Base-by-base conservation (phyloP, 2,113 vertebrate genomes). In the Tragelaphus scriptus region DNA sequence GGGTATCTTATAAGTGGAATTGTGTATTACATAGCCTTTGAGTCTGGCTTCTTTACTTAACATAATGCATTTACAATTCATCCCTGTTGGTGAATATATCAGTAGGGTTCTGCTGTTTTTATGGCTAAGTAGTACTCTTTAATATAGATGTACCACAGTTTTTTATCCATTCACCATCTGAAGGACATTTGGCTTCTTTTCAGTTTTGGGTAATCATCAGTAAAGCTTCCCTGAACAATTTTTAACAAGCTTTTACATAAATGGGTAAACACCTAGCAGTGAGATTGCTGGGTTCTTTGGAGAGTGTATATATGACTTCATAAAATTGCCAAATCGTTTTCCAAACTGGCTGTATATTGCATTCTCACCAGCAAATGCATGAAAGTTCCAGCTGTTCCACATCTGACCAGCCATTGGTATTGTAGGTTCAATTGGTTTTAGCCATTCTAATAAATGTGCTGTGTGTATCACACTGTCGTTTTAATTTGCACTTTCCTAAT, bases 271-370 rank as follows among this genome's bases (percentile, higher is more conserved):
- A 94, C 79, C 32, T 95, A 90, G 16, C 36, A 80, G 21, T 89
- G 65, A 85, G 40, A 86, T 90, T 93, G 23, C 58, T 95, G 25
- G 15, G 26, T 89, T 63, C 26, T 49, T 84, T 36, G 11, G 11
- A 94, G 95, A 90, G 40, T 88, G 6, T 68, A 90, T 96, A 89
- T 96, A 81, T 94, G 65, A 88, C 23, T 85, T 88, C 68, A 94
- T 87, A 85, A 94, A 79, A 89, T 56, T 79, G 16, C 51, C 28
- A 80, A 94, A 84, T 44, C 59, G 3, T 59, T 88, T 89, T 96
- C 7, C 23, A 95, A 65, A 88, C 51, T 87, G 16, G 71, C 26
- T 53, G 23, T 95, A 84, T 19, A 63, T 49, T 89, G 40, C 49
- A 93, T 94, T 95, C 30, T 91, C 14, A 85, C n/a, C n/a, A 96